These are phyloP conservation scores for Habropoda laboriosa DNA, from an alignment of 1,140 invertebrate genomes.

Conservation along the genomic window DNA sequence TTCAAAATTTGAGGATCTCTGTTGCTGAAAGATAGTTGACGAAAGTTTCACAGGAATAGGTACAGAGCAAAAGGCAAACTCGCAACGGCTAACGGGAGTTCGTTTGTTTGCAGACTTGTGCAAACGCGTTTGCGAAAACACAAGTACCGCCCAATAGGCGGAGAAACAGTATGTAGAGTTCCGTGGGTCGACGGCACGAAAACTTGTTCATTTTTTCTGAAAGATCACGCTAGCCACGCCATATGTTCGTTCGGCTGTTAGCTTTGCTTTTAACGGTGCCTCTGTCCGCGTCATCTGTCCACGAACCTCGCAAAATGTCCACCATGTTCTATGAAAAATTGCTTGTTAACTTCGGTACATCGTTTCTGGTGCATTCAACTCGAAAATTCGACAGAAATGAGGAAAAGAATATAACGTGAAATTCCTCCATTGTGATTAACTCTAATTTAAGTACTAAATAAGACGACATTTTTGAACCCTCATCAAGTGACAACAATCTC, in stretches of 20 bases:
- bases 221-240: constrained; percentile 31
- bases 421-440: no score
- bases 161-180: constrained; percentile 7
- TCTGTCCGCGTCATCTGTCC: constrained; percentile 30
- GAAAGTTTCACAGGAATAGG: neutral
- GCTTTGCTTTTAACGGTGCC: constrained; percentile 11
- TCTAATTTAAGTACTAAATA: no score
- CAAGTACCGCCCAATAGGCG: constrained; percentile 52
- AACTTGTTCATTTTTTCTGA: constrained; percentile 46
- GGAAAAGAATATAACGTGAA: no score
- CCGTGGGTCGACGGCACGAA: constrained; percentile 24
- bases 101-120: constrained; percentile 56
- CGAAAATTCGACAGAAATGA: no score
- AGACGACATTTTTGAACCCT: no score
- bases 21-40: neutral
- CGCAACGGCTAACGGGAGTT: neutral
- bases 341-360: neutral
- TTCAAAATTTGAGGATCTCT: neutral
- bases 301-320: neutral
- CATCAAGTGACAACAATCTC: no score
- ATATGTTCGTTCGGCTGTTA: constrained; percentile 9
- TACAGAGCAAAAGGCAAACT: neutral
- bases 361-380: no score
- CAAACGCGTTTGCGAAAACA: constrained; percentile 56
- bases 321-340: neutral